phyloP scores from a whole-genome alignment of 2,888 invertebrate genomes.

The Perdita meconis region DNA sequence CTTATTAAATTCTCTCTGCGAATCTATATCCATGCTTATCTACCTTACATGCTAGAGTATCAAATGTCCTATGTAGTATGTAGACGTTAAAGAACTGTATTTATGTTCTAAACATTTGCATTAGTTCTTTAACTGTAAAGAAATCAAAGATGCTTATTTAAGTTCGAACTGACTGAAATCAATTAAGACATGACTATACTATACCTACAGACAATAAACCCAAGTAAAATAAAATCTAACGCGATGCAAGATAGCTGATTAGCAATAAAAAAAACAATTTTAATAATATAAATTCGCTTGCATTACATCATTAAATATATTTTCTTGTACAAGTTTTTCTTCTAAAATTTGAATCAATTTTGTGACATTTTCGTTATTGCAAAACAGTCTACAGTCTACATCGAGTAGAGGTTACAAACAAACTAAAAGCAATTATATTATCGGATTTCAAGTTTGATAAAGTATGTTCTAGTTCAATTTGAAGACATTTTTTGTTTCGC shows the following conservation, averaged over 20 bases:
- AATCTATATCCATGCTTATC: conserved; percentile 64
- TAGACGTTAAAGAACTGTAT: background rate
- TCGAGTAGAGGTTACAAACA: conserved; percentile 63
- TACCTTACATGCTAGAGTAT: conserved; percentile 56
- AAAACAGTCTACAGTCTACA: conserved; percentile 65
- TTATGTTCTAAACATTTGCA: background rate
- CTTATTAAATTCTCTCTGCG: conserved; percentile 75
- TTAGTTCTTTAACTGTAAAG: background rate
- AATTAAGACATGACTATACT: background rate
- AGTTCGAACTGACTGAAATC: no score
- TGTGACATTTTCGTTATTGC: conserved; percentile 77
- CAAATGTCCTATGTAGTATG: conserved; percentile 13
- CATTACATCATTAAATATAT: conserved; percentile 23
- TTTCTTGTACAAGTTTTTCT: conserved; percentile 35
- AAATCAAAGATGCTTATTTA: no score
- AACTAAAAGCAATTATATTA: conserved; percentile 23
- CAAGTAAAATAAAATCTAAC: background rate
- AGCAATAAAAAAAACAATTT: background rate
- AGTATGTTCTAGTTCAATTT: background rate
- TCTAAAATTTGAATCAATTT: conserved; percentile 69
- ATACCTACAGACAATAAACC: background rate
- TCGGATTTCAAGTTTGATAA: background rate
- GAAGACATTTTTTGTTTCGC: conserved; percentile 3
- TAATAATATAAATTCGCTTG: background rate
- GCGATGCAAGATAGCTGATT: background rate